phyloP scores from a whole-genome alignment of 2,888 invertebrate species.

The Standfussiana lucernea region DNA sequence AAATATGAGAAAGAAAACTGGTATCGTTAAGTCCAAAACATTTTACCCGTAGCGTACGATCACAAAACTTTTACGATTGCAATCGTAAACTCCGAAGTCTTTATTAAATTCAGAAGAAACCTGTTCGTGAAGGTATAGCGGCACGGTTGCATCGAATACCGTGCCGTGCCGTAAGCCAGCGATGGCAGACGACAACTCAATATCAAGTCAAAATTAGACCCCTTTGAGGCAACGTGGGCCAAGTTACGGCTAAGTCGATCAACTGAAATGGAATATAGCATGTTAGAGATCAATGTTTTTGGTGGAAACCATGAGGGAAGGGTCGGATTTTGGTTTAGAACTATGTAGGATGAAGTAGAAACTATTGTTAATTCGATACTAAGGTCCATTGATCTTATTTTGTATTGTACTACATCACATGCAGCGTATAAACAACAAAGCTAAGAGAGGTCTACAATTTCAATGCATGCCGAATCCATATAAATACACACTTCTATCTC shows the following conservation, averaged over 20 bases:
- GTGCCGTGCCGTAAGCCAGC: conserved; percentile 47
- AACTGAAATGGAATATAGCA: conserved; percentile 32
- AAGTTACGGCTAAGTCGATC: conserved; percentile 52
- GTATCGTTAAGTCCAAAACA: conserved; percentile 67
- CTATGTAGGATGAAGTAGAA: neutral
- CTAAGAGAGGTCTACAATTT: neutral
- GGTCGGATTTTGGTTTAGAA: neutral
- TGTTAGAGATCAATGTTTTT: conserved; percentile 18
- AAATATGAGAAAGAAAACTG: conserved; percentile 51
- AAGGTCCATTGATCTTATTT: neutral
- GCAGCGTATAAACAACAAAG: neutral
- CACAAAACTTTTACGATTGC: conserved; percentile 80
- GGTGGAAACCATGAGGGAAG: neutral
- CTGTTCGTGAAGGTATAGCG: conserved; percentile 60
- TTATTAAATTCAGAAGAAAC: conserved; percentile 81
- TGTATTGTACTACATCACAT: neutral
- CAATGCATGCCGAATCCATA: conserved; percentile 38
- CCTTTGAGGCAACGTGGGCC: conserved; percentile 51
- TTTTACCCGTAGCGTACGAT: conserved; percentile 69
- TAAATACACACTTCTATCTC: neutral
- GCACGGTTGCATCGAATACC: conserved; percentile 53
- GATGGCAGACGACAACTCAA: conserved; percentile 58
- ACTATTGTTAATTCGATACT: neutral
- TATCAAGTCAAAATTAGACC: conserved; percentile 64
- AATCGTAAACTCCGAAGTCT: conserved; percentile 79